These are phyloP conservation scores for Archocentrus centrarchus DNA, from an alignment of 2,113 vertebrate genomes.

Conservation along the genomic window DNA sequence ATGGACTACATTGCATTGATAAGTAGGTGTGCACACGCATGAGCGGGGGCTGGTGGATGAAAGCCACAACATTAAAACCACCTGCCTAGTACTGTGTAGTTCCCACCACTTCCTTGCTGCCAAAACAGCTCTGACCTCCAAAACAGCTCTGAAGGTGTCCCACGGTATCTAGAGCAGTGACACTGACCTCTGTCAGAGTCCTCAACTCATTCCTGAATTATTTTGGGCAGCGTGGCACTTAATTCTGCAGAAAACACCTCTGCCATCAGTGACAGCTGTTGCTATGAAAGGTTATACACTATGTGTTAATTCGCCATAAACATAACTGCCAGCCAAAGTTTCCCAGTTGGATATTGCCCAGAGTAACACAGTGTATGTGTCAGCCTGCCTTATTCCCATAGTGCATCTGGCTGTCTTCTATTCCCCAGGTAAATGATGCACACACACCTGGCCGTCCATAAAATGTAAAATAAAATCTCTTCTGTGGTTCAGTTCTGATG, in stretches of 20 bases:
- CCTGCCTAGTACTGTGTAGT: neutral
- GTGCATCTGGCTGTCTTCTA: neutral
- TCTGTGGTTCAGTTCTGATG: accelerated
- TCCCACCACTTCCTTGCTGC: neutral
- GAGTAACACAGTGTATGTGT: neutral
- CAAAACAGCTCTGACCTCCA: slow-evolving; percentile 6
- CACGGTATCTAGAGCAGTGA: neutral
- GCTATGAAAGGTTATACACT: neutral
- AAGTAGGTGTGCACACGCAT: neutral
- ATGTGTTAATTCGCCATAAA: neutral
- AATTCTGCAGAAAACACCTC: neutral
- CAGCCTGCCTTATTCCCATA: neutral
- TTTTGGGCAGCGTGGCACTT: neutral
- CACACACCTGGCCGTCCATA: neutral
- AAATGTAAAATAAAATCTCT: neutral
- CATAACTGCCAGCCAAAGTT: neutral
- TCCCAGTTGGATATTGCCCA: neutral
- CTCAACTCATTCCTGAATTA: neutral
- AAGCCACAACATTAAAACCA: neutral
- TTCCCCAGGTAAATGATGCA: neutral
- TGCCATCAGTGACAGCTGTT: neutral
- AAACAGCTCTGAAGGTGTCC: neutral
- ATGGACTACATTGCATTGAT: neutral
- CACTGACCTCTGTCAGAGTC: neutral
- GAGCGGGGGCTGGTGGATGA: neutral